Evolutionary conservation across 2,797 vertebrate species (phyloP).

Genomic region (Rhincodon typus): DNA sequence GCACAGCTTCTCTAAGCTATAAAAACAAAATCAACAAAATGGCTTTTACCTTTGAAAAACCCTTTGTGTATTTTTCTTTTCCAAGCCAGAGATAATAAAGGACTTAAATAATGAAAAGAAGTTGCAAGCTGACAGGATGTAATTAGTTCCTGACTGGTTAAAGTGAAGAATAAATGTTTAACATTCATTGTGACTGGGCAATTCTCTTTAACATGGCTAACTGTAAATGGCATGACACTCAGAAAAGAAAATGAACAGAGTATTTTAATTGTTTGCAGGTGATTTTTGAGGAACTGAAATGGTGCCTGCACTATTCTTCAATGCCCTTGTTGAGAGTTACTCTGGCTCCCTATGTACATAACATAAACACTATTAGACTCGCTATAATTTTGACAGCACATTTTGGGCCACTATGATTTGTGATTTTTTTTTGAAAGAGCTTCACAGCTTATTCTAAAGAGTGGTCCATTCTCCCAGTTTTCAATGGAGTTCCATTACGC

Average conservation of each 20-base stretch:
- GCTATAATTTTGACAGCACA: no score
- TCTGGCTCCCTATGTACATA: no score
- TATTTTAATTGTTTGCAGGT: neutral
- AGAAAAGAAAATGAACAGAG: neutral
- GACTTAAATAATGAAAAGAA: neutral
- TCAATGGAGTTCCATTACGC: neutral
- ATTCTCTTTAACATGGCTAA: neutral
- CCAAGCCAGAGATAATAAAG: neutral
- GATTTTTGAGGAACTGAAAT: neutral
- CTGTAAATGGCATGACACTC: neutral
- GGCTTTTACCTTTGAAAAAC: neutral
- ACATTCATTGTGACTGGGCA: neutral
- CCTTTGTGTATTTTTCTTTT: neutral
- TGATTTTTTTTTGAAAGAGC: neutral
- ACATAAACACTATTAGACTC: no score
- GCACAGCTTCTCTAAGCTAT: neutral
- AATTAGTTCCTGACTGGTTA: neutral
- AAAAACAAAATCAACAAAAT: slow-evolving; percentile 20
- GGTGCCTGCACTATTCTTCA: neutral
- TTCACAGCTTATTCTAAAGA: neutral
- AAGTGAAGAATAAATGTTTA: neutral
- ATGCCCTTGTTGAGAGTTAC: neutral
- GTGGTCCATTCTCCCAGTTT: neutral
- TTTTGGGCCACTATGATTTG: no score
- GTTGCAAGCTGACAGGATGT: neutral